Percentiles rank a stretch among this genome's conserved stretches.
Conservation (phyloP, 2,888 invertebrate genomes). For the Thalpophila matura region DNA sequence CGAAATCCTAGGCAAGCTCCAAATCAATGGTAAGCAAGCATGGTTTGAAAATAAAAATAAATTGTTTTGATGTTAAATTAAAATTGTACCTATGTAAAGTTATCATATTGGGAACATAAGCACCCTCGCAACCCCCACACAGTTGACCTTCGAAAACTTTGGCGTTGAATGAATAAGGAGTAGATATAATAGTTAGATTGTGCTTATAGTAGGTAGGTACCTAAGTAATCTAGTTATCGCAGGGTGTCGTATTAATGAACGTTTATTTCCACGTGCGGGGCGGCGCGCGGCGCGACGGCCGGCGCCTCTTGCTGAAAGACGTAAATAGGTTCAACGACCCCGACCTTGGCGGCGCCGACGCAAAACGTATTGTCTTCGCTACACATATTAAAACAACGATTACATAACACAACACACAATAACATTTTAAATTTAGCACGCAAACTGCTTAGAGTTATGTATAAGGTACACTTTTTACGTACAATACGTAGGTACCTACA, state of each 20-base stretch:
- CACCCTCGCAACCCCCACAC: no score
- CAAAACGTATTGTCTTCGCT: constrained; percentile 78
- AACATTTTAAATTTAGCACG: constrained; percentile 34
- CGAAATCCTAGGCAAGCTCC: not conserved
- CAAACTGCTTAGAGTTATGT: constrained; percentile 28
- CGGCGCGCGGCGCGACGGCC: constrained; percentile 53
- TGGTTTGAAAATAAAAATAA: not conserved
- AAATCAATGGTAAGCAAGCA: not conserved
- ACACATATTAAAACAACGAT: constrained; percentile 69
- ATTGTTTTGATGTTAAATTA: constrained; percentile 7
- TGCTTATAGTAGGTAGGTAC: no score
- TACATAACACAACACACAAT: constrained; percentile 64
- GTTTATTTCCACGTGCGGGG: constrained; percentile 72
- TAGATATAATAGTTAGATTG: no score
- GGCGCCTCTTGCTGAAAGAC: constrained; percentile 79
- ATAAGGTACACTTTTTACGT: constrained; percentile 40
- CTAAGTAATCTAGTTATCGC: constrained; percentile 54
- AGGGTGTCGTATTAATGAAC: constrained; percentile 58
- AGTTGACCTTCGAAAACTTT: no score
- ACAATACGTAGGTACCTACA: no score
- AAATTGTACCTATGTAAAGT: constrained; percentile 25
- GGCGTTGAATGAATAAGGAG: no score
- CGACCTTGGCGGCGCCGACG: constrained; percentile 84
- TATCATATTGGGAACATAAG: no score
- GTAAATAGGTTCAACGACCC: constrained; percentile 86